These are phyloP conservation scores for Globicephala melas DNA, from an alignment of 2,113 vertebrate species.

Conservation along the genomic window DNA sequence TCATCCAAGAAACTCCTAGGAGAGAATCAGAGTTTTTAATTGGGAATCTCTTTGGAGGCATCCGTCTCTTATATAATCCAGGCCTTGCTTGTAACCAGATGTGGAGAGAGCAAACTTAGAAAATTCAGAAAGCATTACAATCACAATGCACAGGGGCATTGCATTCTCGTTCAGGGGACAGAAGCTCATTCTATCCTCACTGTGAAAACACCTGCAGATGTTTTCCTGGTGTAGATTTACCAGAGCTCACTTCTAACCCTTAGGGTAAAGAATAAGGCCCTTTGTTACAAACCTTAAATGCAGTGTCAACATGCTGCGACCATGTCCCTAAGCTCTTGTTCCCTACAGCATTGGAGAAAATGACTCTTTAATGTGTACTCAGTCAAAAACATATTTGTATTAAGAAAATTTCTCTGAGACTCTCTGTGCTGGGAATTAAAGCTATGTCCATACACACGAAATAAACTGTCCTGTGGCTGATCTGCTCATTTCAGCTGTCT, in stretches of 20 bases:
- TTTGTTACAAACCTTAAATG: constrained; percentile 13
- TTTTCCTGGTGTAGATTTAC: not conserved
- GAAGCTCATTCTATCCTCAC: not conserved
- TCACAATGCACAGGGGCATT: not conserved
- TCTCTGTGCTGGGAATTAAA: constrained; percentile 4
- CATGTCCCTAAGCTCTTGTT: not conserved
- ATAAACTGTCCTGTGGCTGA: not conserved
- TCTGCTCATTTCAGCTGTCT: not conserved
- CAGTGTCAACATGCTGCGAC: constrained; percentile 10
- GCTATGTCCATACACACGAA: not conserved
- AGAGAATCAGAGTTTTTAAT: not conserved
- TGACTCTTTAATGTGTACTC: not conserved
- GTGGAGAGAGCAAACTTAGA: not conserved
- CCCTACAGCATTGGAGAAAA: constrained; percentile 13
- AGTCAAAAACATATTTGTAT: not conserved
- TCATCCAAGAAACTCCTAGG: not conserved
- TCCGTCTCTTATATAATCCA: not conserved
- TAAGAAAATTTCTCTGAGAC: constrained; percentile 25
- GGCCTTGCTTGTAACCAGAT: not conserved
- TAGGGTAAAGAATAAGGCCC: not conserved
- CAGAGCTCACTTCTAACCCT: not conserved
- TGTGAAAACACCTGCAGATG: not conserved
- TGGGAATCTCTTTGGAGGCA: not conserved
- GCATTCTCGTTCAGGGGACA: not conserved
- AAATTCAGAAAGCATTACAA: not conserved